Base-by-base conservation (phyloP, 2,113 vertebrate species). In the Pollimyrus isidori region DNA sequence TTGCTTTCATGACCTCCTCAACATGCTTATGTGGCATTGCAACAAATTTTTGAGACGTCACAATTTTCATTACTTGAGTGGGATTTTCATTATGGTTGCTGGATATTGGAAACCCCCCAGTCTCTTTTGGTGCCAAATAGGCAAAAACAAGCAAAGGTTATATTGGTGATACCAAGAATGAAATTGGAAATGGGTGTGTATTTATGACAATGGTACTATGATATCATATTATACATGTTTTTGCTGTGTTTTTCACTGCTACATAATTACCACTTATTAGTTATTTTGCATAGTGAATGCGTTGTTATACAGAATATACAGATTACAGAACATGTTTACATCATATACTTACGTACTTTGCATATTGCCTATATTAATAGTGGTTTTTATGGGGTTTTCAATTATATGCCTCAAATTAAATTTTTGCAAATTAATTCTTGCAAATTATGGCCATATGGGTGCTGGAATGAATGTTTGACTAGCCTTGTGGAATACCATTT, bases 1-100 rank as follows among this genome's bases (percentile, higher is more conserved):
- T 87, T 87, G 87, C 35, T 87, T 87, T 56, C 39, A 39, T 87
- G 35, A 87, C 87, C 87, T 65, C 35, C 3, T 62, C 56, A 46
- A 46, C 56, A 46, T 87, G 87, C 56, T 87, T 56, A 62, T 23
- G 42, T 35, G 50, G 35, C 56, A 62, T 65, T 19, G 35, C 53
- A 87, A 65, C 35, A 65, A 65, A 87, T 87, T 23, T 17, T 13
- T 87, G 35, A 87, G 23, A 45, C 7, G 1, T 87, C 86, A 39
- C 21, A 62, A 65, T 62, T 45, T 65, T 87, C 56, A 19, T 10
- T 58, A 39, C 35, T 87, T 30, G n/a, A 45, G 21, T 87, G 87
- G 39, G 35, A 35, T 35, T 19, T 19, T 11, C 17, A 46, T 87
- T 65, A 35, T 87, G 48, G 26, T 2, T 26, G 49, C 50, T 35